phyloP scores from a whole-genome alignment of 2,797 vertebrate genomes.

The Threskiornis aethiopicus region DNA sequence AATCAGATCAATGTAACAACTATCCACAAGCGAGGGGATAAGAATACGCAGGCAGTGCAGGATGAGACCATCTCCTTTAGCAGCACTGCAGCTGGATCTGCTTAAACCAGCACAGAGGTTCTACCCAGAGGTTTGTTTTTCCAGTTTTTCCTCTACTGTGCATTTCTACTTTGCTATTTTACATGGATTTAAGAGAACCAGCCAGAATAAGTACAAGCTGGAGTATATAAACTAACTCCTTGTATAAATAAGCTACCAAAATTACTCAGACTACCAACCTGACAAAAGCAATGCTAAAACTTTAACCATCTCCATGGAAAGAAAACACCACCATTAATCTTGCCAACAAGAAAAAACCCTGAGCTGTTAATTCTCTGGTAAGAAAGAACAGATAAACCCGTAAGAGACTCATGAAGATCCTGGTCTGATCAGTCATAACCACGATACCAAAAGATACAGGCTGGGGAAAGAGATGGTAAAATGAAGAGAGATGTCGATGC shows the following conservation, averaged over 20 bases:
- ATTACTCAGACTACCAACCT: not conserved
- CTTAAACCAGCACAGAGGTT: not conserved
- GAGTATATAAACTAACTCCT: not conserved
- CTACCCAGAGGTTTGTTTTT: not conserved
- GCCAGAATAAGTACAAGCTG: not conserved
- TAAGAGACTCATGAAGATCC: not conserved
- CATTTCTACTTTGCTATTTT: not conserved
- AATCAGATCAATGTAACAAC: not conserved
- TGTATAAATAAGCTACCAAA: slow-evolving; percentile 3
- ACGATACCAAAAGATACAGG: not conserved
- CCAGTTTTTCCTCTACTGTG: not conserved
- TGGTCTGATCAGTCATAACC: not conserved
- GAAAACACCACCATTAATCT: not conserved
- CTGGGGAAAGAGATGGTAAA: not conserved
- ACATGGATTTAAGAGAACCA: not conserved
- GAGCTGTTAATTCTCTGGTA: not conserved
- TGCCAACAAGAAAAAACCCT: not conserved
- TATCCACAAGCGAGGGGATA: not conserved
- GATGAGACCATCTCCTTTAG: not conserved
- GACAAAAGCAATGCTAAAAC: not conserved
- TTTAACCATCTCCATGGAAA: not conserved
- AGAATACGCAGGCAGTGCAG: fast-evolving
- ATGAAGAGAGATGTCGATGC: not conserved
- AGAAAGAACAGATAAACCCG: not conserved
- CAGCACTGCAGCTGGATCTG: not conserved